phyloP scores from a whole-genome alignment of 2,797 vertebrate species.

The Ibycter americanus region DNA sequence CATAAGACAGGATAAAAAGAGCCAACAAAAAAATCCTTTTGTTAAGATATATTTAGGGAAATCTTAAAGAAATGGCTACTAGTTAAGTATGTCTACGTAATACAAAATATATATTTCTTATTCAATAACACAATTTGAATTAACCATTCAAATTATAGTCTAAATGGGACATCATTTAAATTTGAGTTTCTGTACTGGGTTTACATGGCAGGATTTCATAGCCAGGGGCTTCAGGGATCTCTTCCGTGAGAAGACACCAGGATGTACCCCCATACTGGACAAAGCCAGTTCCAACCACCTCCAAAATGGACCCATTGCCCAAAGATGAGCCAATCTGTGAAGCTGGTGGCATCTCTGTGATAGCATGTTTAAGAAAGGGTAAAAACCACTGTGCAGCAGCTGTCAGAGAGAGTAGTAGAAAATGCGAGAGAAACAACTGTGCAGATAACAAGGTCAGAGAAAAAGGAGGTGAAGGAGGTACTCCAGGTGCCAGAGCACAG shows the following conservation, averaged over 20 bases:
- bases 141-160: neutral
- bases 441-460: too few relatives aligned
- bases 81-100: neutral
- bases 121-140: neutral
- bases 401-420: neutral
- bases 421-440: neutral
- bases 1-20: neutral
- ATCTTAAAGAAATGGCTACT: neutral
- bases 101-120: neutral
- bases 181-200: neutral
- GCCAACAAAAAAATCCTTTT: neutral
- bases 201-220: neutral
- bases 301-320: neutral
- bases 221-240: neutral
- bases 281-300: neutral
- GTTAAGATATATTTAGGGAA: neutral
- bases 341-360: neutral
- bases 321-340: neutral
- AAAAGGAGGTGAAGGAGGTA: too few relatives aligned
- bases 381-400: neutral
- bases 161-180: neutral
- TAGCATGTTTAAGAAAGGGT: neutral
- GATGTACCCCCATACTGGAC: neutral
- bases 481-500: too few relatives aligned
- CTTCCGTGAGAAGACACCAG: neutral